These are phyloP conservation scores for Pachypeltis micranthus DNA, from an alignment of 1,140 invertebrate genomes.

Conservation along the genomic window DNA sequence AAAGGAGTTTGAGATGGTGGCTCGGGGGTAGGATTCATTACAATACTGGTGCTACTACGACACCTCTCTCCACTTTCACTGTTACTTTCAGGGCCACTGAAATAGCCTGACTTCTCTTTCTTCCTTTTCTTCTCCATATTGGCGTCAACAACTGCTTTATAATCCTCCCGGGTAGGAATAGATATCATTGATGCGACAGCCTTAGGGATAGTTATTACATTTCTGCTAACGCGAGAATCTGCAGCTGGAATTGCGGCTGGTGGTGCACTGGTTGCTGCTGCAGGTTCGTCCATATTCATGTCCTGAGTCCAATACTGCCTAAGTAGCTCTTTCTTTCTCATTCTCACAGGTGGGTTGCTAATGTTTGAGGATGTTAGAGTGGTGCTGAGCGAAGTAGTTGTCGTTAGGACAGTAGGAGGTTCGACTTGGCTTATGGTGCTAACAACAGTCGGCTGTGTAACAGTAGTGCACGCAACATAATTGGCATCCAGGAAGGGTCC, in stretches of 20 bases:
- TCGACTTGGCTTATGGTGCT: constrained; percentile 30
- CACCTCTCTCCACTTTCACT: constrained; percentile 28
- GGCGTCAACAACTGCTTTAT: constrained; percentile 51
- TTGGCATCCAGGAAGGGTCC: constrained; percentile 70
- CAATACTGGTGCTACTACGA: constrained; percentile 2
- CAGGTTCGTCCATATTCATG: constrained; percentile 60
- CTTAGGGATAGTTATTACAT: constrained; percentile 71
- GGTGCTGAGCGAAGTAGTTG: constrained; percentile 30
- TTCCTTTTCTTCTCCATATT: constrained; percentile 51
- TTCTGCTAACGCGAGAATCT: constrained; percentile 51
- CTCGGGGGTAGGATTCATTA: background rate
- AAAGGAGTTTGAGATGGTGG: constrained; percentile 28
- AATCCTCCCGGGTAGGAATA: constrained; percentile 71
- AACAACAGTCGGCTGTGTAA: constrained; percentile 37
- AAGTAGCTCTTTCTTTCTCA: constrained; percentile 79
- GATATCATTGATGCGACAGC: constrained; percentile 74
- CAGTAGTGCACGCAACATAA: constrained; percentile 43
- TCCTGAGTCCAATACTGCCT: constrained; percentile 76
- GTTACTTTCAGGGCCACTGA: constrained; percentile 39
- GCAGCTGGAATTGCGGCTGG: constrained; percentile 34
- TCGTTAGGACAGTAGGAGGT: constrained; percentile 29
- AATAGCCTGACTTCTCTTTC: constrained; percentile 43
- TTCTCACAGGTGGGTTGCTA: constrained; percentile 40
- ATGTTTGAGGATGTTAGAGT: constrained; percentile 49
- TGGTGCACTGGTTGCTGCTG: constrained; percentile 29